Percentiles rank a stretch among this genome's conserved stretches.
Conservation (phyloP, 2,113 vertebrate species). For the Macrotis lagotis region DNA sequence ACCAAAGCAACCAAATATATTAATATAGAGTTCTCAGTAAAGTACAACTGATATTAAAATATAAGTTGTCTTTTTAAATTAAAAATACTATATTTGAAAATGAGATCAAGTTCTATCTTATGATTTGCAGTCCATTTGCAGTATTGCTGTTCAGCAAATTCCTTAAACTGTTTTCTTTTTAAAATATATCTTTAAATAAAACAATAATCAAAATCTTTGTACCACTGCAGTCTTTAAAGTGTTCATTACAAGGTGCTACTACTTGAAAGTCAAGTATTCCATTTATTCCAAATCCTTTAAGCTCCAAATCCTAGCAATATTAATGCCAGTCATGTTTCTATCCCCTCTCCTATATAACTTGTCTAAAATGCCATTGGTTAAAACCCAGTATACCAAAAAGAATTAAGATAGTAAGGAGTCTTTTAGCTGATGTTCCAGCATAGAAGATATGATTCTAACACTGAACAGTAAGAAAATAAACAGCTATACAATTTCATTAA, state of each 20-base stretch:
- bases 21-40: not conserved
- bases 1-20: not conserved
- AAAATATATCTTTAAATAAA: conserved; percentile 41
- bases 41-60: not conserved
- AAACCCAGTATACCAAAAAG: not conserved
- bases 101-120: not conserved
- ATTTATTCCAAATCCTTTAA: conserved; percentile 24
- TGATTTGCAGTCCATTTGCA: not conserved
- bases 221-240: conserved; percentile 38
- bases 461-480: not conserved
- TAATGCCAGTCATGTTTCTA: conserved; percentile 26
- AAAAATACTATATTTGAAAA: not conserved
- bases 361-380: conserved; percentile 26
- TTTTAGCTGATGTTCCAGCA: not conserved
- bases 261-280: conserved; percentile 29
- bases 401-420: not conserved
- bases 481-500: not conserved
- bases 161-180: not conserved
- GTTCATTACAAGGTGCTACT: not conserved
- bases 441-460: not conserved
- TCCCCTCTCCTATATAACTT: not conserved
- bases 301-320: not conserved
- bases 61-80: not conserved
- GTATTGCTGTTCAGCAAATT: not conserved
- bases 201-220: conserved; percentile 11